Conservation (phyloP, 2,797 vertebrate genomes). For the Hybognathus amarus region DNA sequence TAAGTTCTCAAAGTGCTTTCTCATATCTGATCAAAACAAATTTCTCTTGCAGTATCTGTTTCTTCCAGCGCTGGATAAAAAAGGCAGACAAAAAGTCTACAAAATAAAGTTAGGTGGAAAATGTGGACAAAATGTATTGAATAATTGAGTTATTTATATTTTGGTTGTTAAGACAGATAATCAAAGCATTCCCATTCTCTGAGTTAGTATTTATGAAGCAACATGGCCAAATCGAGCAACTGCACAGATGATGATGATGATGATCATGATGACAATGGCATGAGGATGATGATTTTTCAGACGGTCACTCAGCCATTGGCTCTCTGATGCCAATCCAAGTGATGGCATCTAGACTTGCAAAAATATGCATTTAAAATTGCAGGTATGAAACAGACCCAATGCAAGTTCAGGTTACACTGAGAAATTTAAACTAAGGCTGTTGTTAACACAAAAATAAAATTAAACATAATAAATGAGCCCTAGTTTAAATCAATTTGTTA, state of each 20-base stretch:
- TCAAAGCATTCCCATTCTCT: constrained; percentile 30
- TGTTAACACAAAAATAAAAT: neutral
- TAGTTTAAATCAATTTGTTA: constrained; percentile 5
- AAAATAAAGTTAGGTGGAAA: neutral
- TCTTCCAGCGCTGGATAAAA: neutral
- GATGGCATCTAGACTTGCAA: neutral
- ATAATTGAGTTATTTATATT: constrained; percentile 9
- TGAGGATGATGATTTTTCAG: constrained; percentile 44
- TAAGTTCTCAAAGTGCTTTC: constrained; percentile 6
- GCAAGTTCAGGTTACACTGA: constrained; percentile 2
- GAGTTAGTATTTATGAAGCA: constrained; percentile 31
- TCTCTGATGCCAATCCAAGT: constrained; percentile 29
- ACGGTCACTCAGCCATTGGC: constrained; percentile 59
- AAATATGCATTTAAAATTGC: constrained; percentile 4
- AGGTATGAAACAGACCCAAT: neutral
- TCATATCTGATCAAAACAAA: neutral
- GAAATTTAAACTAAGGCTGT: neutral
- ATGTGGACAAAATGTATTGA: constrained; percentile 25
- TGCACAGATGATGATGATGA: constrained; percentile 5
- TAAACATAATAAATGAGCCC: neutral
- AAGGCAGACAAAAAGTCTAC: neutral
- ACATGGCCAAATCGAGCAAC: neutral
- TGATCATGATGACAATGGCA: constrained; percentile 45
- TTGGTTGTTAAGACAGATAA: constrained; percentile 20
- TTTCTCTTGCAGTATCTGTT: neutral